Conservation (phyloP, 30 jellyfish, hydroid and myxozoan species). For the Calvadosia cruxmelitensis region DNA sequence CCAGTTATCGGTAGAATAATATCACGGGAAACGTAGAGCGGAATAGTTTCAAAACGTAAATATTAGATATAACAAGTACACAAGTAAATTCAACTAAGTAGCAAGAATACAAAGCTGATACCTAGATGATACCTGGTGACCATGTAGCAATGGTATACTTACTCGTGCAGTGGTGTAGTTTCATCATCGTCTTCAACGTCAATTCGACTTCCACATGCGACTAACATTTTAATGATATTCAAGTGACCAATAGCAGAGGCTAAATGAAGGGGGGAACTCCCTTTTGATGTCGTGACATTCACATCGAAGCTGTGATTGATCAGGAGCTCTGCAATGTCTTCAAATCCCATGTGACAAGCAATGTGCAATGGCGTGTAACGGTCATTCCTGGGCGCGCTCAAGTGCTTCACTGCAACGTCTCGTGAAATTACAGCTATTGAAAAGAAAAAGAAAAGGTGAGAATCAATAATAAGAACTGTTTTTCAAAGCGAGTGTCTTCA, state of each 20-base stretch:
- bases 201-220: neutral
- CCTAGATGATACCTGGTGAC: too few species aligned
- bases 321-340: conserved; percentile 2
- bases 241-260: neutral
- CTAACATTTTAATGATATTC: neutral
- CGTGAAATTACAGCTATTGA: neutral
- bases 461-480: neutral
- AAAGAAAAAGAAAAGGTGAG: neutral
- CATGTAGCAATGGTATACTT: too few species aligned
- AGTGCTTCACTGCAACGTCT: neutral
- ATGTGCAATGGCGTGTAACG: conserved; percentile 10
- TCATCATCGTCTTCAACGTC: conserved; percentile 1
- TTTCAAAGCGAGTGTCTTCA: too few species aligned
- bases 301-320: neutral
- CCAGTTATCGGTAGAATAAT: too few species aligned
- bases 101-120: too few species aligned
- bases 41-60: too few species aligned
- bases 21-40: too few species aligned
- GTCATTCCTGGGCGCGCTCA: neutral
- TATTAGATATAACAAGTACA: too few species aligned
- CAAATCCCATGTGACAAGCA: conserved; percentile 3
- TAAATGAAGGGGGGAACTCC: conserved; percentile 3
- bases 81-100: too few species aligned
- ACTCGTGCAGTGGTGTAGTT: conserved; percentile 11
- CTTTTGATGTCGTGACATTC: neutral